These are phyloP conservation scores for Sphyrna mokarran DNA, from an alignment of 2,113 vertebrate genomes.

Conservation along the genomic window DNA sequence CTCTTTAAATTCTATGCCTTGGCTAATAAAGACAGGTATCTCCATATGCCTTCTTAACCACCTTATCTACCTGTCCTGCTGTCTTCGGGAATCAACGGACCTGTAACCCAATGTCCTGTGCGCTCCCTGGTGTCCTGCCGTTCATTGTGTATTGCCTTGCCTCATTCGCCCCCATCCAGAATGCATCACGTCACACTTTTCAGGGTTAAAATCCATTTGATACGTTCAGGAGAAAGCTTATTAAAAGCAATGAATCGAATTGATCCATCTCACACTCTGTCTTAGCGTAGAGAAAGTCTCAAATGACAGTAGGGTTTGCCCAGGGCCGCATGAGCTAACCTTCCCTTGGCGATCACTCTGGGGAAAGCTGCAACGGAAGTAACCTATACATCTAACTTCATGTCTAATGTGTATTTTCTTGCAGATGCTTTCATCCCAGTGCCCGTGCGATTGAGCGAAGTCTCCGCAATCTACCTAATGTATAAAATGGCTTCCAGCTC, in stretches of 20 bases:
- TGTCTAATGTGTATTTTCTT: conserved; percentile 16
- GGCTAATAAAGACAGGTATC: too few relatives aligned
- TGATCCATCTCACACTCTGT: neutral
- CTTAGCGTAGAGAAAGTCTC: neutral
- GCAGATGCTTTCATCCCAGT: neutral
- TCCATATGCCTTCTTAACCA: too few relatives aligned
- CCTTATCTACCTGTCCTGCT: too few relatives aligned
- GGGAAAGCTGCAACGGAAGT: neutral
- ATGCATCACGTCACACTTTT: too few relatives aligned
- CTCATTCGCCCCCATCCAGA: too few relatives aligned
- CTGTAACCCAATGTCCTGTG: too few relatives aligned
- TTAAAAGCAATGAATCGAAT: neutral
- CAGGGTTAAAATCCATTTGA: too few relatives aligned
- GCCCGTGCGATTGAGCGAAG: neutral
- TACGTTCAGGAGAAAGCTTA: neutral
- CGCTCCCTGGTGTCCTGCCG: too few relatives aligned
- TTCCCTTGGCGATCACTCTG: too few relatives aligned
- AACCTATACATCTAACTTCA: neutral
- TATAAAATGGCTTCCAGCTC: neutral
- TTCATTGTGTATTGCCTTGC: too few relatives aligned
- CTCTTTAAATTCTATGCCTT: too few relatives aligned
- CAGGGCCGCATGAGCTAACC: neutral
- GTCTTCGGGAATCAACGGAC: too few relatives aligned
- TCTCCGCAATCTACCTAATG: neutral
- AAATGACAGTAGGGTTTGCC: neutral